phyloP scores from a whole-genome alignment of 1,140 invertebrate genomes.

The Paralvinella palmiformis region DNA sequence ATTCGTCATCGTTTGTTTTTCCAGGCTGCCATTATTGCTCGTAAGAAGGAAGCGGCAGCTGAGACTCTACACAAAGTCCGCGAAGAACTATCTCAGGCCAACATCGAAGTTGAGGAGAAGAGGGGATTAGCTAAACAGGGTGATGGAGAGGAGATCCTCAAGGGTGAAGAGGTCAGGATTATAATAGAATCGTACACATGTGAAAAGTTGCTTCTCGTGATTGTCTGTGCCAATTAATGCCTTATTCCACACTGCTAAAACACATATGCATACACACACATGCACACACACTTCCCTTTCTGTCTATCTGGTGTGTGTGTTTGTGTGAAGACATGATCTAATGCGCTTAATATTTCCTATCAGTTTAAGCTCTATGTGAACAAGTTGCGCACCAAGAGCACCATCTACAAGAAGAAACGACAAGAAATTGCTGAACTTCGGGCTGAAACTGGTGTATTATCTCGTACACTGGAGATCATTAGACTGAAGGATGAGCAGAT shows the following conservation, averaged over 20 bases:
- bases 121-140: constrained; percentile 51
- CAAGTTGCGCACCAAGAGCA: constrained; percentile 69
- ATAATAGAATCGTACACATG: too few relatives aligned
- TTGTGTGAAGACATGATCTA: background rate
- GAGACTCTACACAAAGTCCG: constrained; percentile 63
- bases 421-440: constrained; percentile 65
- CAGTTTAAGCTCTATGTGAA: constrained; percentile 73
- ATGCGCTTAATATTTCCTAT: constrained; percentile 15
- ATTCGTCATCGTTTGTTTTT: constrained; percentile 9
- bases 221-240: too few relatives aligned
- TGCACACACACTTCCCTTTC: too few relatives aligned
- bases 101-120: constrained; percentile 56
- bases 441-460: constrained; percentile 63
- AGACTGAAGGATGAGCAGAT: constrained; percentile 50
- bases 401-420: constrained; percentile 70
- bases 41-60: constrained; percentile 69
- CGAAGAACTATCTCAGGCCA: constrained; percentile 57
- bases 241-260: too few relatives aligned
- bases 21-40: constrained; percentile 66
- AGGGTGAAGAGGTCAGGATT: constrained; percentile 63
- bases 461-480: constrained; percentile 61
- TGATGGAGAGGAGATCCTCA: constrained; percentile 59
- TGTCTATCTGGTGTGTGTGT: background rate
- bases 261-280: too few relatives aligned
- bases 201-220: too few relatives aligned